Evolutionary conservation across 2,113 vertebrate genomes (phyloP).

Genomic region (Laticauda laticaudata): DNA sequence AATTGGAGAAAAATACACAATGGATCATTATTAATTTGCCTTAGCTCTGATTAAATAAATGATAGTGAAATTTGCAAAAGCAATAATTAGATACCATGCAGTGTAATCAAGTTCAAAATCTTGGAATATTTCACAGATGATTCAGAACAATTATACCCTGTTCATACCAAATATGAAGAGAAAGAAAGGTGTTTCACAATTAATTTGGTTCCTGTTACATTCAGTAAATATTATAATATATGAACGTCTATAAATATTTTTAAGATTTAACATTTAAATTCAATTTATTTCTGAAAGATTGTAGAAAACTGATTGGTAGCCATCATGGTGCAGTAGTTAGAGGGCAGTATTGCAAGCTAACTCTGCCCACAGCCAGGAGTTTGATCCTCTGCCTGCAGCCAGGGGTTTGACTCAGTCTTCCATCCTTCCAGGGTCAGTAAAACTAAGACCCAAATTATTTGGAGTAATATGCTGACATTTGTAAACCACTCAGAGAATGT

Average conservation of each 20-base stretch:
- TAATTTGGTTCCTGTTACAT: not conserved
- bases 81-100: conserved; percentile 3
- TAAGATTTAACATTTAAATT: not conserved
- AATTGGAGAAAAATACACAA: not conserved
- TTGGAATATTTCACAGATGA: not conserved
- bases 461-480: not conserved
- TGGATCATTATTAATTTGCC: not conserved
- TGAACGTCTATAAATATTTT: not conserved
- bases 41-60: conserved; percentile 11
- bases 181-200: not conserved
- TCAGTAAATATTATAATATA: not conserved
- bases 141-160: not conserved
- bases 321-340: not conserved
- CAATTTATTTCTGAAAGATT: not conserved
- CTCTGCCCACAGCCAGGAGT: not conserved
- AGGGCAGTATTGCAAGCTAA: not conserved
- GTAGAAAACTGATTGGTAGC: not conserved
- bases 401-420: too few species aligned
- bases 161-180: not conserved
- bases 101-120: conserved; percentile 3
- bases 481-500: not conserved
- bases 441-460: not conserved
- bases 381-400: too few species aligned
- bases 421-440: too few species aligned
- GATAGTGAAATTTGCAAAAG: not conserved